Evolutionary conservation across 37 sponge, comb jelly and placozoan genomes (phyloP).

Genomic region (Haliclona indistincta): DNA sequence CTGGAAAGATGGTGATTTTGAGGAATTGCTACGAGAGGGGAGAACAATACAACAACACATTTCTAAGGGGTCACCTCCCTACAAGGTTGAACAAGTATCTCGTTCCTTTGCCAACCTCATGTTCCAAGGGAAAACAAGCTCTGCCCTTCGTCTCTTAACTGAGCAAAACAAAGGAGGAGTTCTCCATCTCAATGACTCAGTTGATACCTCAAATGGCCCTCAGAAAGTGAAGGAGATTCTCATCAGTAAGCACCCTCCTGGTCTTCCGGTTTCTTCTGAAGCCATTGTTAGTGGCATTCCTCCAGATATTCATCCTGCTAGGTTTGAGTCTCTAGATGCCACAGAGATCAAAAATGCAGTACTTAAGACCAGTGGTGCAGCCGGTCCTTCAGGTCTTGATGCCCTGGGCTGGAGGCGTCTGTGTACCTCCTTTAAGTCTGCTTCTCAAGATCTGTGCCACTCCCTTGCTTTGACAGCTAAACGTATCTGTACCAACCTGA

Average conservation of each 20-base stretch:
- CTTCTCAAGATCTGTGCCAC: slow-evolving; percentile 25
- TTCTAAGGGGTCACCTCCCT: neutral
- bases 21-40: slow-evolving; percentile 26
- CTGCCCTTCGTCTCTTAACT: slow-evolving; percentile 26
- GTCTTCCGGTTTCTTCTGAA: neutral
- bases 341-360: slow-evolving; percentile 1
- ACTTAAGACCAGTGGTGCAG: slow-evolving; percentile 29
- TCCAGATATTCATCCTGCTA: slow-evolving; percentile 13
- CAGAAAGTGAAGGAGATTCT: slow-evolving; percentile 14
- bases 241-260: slow-evolving; percentile 27
- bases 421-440: slow-evolving; percentile 21
- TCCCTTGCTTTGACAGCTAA: slow-evolving; percentile 10
- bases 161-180: neutral
- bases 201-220: neutral
- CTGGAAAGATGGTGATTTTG: slow-evolving; percentile 21
- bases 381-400: slow-evolving; percentile 36
- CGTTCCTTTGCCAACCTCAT: slow-evolving; percentile 29
- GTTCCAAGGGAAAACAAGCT: slow-evolving; percentile 21
- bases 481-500: slow-evolving; percentile 7
- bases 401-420: slow-evolving; percentile 32
- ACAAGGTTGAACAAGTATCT: neutral
- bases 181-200: neutral
- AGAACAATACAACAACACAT: slow-evolving; percentile 23
- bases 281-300: neutral
- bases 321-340: slow-evolving; percentile 35